phyloP scores from a whole-genome alignment of 1,140 invertebrate genomes.

The Hyles vespertilio region DNA sequence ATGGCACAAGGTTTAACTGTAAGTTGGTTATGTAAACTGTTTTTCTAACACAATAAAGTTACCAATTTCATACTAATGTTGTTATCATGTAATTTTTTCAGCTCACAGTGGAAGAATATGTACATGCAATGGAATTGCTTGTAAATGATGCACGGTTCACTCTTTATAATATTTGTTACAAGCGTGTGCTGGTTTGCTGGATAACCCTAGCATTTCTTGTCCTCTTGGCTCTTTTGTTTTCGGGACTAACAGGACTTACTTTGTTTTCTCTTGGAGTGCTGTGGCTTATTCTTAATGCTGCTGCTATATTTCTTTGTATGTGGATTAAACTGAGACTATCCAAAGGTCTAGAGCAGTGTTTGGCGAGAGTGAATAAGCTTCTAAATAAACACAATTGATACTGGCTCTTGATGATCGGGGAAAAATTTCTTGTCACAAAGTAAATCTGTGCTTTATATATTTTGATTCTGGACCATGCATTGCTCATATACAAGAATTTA shows the following conservation, averaged over 20 bases:
- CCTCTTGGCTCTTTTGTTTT: constrained; percentile 91
- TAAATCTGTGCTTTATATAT: constrained; percentile 95
- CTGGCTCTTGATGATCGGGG: constrained; percentile 95
- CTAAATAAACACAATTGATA: constrained; percentile 90
- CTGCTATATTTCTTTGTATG: constrained; percentile 95
- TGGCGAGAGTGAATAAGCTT: constrained; percentile 93
- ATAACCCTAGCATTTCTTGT: constrained; percentile 92
- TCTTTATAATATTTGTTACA: constrained; percentile 95
- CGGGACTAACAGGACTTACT: constrained; percentile 87
- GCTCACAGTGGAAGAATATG: constrained; percentile 97
- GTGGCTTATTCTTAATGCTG: constrained; percentile 94
- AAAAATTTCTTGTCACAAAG: constrained; percentile 96
- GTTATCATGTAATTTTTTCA: constrained; percentile 63
- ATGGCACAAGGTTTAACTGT: constrained; percentile 95
- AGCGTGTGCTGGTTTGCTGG: constrained; percentile 92
- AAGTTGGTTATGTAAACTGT: constrained; percentile 44
- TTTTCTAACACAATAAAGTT: no score
- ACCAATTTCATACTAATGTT: no score
- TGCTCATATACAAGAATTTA: constrained; percentile 87
- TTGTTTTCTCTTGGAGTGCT: constrained; percentile 91
- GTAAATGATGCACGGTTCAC: constrained; percentile 95
- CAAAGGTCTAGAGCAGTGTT: constrained; percentile 90
- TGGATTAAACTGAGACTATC: constrained; percentile 93
- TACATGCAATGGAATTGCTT: constrained; percentile 92
- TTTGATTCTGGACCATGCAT: constrained; percentile 92